A percentile compares a stretch with the other conserved stretches of the same genome.
Conservation (phyloP, 2,113 vertebrate genomes). For the Columba janthina region DNA sequence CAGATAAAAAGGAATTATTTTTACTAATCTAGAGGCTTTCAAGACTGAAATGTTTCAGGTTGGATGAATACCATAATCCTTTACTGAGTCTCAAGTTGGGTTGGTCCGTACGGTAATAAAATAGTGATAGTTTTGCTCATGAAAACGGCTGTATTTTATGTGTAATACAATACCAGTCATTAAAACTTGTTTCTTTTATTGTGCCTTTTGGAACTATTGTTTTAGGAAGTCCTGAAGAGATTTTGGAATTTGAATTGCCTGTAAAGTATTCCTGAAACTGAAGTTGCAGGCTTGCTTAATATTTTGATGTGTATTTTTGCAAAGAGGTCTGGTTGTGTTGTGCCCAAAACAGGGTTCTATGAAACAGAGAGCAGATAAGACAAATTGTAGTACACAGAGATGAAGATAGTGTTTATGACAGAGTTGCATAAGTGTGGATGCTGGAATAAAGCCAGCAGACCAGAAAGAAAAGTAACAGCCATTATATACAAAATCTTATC, state of each 20-base stretch:
- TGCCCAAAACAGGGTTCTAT: no score
- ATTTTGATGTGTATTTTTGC: not conserved
- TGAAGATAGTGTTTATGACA: no score
- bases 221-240: not conserved
- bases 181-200: not conserved
- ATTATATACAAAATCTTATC: no score
- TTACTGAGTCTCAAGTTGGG: not conserved
- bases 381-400: no score
- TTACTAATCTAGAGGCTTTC: not conserved
- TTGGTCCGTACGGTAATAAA: not conserved
- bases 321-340: not conserved
- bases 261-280: not conserved
- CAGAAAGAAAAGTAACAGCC: no score
- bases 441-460: no score
- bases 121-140: not conserved
- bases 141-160: not conserved
- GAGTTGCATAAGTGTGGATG: no score
- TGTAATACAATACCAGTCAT: not conserved
- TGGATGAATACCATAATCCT: not conserved
- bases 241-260: not conserved
- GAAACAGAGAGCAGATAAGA: no score
- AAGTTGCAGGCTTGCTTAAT: not conserved
- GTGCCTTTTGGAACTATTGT: not conserved
- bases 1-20: not conserved
- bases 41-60: not conserved